A percentile compares a stretch with the other conserved stretches of the same genome.
These are phyloP conservation scores for Drosophila willistoni DNA, from an alignment of 1,140 invertebrate genomes.

Conservation along the genomic window DNA sequence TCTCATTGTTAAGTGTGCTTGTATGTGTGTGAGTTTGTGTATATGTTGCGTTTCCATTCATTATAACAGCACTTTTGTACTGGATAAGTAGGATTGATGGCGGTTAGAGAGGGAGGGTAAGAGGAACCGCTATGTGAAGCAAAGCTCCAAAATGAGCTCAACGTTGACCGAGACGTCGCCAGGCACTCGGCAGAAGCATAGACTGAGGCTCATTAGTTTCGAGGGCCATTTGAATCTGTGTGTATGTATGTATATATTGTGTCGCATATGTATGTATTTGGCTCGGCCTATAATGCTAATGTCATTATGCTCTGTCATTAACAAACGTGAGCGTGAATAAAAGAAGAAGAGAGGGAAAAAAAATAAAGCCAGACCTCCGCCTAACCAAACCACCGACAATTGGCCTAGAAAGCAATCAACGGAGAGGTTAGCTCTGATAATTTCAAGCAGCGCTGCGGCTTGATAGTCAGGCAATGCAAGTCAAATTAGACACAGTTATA, in stretches of 20 bases:
- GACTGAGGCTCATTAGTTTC: slow-evolving; percentile 59
- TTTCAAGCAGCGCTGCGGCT: background rate
- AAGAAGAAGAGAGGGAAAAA: slow-evolving; percentile 46
- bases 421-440: slow-evolving; percentile 20
- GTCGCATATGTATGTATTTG: slow-evolving; percentile 25
- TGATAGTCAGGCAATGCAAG: slow-evolving; percentile 16
- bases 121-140: slow-evolving; percentile 70
- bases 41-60: slow-evolving; percentile 69
- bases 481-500: slow-evolving; percentile 19
- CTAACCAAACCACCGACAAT: slow-evolving; percentile 40
- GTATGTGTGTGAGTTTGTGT: slow-evolving; percentile 16
- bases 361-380: slow-evolving; percentile 37
- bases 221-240: slow-evolving; percentile 28
- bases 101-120: slow-evolving; percentile 8
- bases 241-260: slow-evolving; percentile 35
- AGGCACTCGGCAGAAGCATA: slow-evolving; percentile 12
- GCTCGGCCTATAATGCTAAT: slow-evolving; percentile 53
- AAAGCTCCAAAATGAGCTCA: slow-evolving; percentile 60
- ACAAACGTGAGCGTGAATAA: slow-evolving; percentile 54
- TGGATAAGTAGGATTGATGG: slow-evolving; percentile 16
- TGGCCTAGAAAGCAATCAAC: slow-evolving; percentile 78
- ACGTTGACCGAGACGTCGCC: slow-evolving; percentile 21
- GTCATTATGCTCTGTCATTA: slow-evolving; percentile 79
- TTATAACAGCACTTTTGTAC: slow-evolving; percentile 69
- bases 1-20: slow-evolving; percentile 59